Conservation (phyloP, 2,113 vertebrate species). For the Indicator maculatus region DNA sequence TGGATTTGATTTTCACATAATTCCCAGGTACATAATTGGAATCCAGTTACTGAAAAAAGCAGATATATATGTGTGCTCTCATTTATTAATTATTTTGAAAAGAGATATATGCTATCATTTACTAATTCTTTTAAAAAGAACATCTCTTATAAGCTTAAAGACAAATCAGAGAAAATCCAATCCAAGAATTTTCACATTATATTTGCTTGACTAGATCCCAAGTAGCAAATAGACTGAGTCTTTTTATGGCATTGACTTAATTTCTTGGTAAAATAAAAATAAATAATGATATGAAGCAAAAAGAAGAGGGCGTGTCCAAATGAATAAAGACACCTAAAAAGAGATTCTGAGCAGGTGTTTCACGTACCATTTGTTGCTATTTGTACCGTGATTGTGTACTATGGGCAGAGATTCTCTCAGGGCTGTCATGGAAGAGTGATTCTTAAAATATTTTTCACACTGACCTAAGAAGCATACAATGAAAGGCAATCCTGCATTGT, state of each 20-base stretch:
- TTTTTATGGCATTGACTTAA: not conserved
- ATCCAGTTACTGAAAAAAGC: constrained; percentile 9
- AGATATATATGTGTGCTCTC: not conserved
- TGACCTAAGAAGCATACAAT: not conserved
- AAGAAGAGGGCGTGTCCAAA: not conserved
- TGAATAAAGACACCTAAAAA: not conserved
- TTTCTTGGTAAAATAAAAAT: not conserved
- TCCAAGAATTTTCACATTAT: not conserved
- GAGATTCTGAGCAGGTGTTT: not conserved
- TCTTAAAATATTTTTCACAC: not conserved
- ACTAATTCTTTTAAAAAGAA: not conserved
- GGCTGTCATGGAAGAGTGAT: not conserved
- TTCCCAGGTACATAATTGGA: constrained; percentile 4
- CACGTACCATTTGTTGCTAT: not conserved
- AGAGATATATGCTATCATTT: not conserved
- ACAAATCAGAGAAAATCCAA: not conserved
- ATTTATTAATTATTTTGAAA: not conserved
- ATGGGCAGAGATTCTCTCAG: not conserved
- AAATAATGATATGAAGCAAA: not conserved
- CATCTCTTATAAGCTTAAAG: constrained; percentile 1
- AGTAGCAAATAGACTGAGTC: not conserved
- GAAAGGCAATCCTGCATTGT: not conserved
- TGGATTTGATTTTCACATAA: constrained; percentile 32
- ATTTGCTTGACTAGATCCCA: not conserved
- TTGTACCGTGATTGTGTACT: not conserved